Evolutionary conservation across 2,888 invertebrate genomes (phyloP), one percentile per base, ranked within the genome.

Genomic region (Metopia argyrocephala): DNA sequence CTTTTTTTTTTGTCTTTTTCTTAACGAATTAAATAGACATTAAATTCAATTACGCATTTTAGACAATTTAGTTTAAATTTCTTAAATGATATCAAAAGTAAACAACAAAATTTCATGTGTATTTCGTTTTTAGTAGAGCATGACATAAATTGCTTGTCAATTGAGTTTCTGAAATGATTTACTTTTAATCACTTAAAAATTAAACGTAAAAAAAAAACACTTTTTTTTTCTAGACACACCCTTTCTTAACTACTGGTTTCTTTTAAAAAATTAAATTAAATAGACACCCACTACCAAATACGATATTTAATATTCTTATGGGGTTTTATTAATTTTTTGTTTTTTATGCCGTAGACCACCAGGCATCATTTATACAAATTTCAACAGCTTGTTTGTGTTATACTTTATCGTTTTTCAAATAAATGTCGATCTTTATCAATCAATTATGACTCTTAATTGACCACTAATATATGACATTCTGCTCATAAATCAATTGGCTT

Each of bases 401-500:
- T 23, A 38, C 25, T 52, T 61, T 38, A 5, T 23, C 2, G 9
- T 5, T 31, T 45, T 28, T 27, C 52, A 25, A 62, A 45, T 15
- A 2, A 31, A 5, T 38, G 54, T 64, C 20, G 9, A 38, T 2
- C 52, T 52, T 23, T n/a, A n/a, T 5, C 27, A 62, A 56, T 62
- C 56, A 68, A 57, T 74, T 76, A 71, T 50, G 54, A 21, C 1
- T 18, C 25, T 64, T 71, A 64, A 76, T 71, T 79, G 76, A 21
- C 70, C 50, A 61, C 61, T 65, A 64, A 38, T 46, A 20, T 28
- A 50, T 79, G 79, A 68, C 66, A 64, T 57, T 27, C 27, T 69
- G 50, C 65, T 25, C 25, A 74, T 65, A 52, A 68, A 79, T 57
- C 62, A 79, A 69, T 79, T 74, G 68, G 57, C 62, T 64, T 73